Percentiles rank a stretch among this genome's conserved stretches.
Evolutionary conservation across 2,888 invertebrate species (phyloP).

Genomic region (Calameuta idolon): DNA sequence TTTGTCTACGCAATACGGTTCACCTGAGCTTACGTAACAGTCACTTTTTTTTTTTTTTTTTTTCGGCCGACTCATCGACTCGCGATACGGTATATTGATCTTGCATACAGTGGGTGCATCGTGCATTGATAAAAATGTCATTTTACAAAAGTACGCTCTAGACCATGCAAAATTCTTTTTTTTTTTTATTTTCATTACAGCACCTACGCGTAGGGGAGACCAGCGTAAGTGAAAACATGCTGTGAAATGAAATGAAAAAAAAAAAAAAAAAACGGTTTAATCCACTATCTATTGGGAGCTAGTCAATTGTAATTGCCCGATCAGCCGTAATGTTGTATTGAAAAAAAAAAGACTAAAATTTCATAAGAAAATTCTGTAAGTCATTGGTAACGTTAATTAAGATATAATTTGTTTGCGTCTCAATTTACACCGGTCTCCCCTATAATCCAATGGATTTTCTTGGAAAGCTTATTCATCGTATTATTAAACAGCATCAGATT

Average conservation of each 20-base stretch:
- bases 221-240: no score
- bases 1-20: neutral
- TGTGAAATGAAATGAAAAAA: no score
- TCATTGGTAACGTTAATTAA: no score
- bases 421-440: no score
- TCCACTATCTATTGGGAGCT: no score
- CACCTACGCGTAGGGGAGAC: neutral
- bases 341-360: no score
- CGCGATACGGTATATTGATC: neutral
- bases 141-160: neutral
- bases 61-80: neutral
- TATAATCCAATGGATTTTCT: constrained; percentile 16
- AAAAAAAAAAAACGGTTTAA: no score
- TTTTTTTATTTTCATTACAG: neutral
- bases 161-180: neutral
- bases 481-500: constrained; percentile 24
- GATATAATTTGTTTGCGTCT: no score
- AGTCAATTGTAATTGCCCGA: no score
- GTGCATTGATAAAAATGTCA: neutral
- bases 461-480: constrained; percentile 18
- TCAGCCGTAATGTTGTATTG: no score
- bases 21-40: neutral
- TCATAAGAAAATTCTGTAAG: no score
- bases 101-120: neutral
- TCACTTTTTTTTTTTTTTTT: neutral